phyloP scores from a whole-genome alignment of 2,113 vertebrate species.

The Megaleporinus macrocephalus region DNA sequence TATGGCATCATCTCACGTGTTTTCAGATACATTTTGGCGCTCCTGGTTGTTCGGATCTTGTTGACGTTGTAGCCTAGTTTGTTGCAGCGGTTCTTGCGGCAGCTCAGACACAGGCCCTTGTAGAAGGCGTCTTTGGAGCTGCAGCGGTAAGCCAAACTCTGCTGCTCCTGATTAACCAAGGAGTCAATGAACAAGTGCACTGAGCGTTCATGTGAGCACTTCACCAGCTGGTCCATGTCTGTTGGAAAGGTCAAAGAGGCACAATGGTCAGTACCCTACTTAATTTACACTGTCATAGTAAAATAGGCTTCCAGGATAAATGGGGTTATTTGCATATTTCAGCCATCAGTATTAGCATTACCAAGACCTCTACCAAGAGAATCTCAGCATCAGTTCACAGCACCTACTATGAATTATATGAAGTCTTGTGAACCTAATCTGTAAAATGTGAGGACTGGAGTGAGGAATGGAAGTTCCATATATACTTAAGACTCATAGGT shows the following conservation, averaged over 20 bases:
- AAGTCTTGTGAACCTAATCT: no score
- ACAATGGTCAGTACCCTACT: constrained; percentile 69
- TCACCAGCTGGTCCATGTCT: constrained; percentile 95
- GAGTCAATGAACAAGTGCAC: constrained; percentile 99
- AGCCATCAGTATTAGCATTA: no score
- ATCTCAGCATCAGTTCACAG: no score
- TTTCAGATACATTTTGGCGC: constrained; percentile 91
- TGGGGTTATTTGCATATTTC: no score
- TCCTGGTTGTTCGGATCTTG: constrained; percentile 86
- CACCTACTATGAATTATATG: no score
- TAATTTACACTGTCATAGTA: no score
- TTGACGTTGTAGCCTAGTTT: constrained; percentile 92
- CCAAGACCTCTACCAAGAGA: no score
- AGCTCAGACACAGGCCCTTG: constrained; percentile 93
- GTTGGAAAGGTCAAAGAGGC: constrained; percentile 53
- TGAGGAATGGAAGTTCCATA: no score
- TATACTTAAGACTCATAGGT: no score
- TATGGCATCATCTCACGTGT: constrained; percentile 92
- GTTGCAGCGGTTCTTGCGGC: constrained; percentile 97
- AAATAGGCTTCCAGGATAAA: no score
- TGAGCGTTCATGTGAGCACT: constrained; percentile 96
- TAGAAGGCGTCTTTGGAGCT: constrained; percentile 90
- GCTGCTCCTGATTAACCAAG: constrained; percentile 85
- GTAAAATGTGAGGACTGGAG: no score
- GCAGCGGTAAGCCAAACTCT: constrained; percentile 92